These are phyloP conservation scores for Takifugu ocellatus DNA, from an alignment of 2,797 vertebrate genomes.

Conservation along the genomic window DNA sequence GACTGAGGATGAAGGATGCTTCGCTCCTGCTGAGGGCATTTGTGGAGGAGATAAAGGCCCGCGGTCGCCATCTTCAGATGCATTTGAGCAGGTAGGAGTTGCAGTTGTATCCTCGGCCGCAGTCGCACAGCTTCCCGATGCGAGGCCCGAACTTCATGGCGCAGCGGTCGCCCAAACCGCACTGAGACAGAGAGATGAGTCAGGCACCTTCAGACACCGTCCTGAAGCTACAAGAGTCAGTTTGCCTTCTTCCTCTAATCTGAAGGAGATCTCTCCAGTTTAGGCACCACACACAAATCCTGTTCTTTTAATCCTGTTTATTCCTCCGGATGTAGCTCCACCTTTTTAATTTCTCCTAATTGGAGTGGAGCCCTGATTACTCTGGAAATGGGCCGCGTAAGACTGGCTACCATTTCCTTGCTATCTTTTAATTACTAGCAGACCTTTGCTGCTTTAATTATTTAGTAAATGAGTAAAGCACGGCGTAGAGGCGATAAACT, in stretches of 20 bases:
- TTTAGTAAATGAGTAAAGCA: constrained; percentile 5
- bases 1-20: no score
- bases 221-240: no score
- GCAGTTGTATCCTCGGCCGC: constrained; percentile 72
- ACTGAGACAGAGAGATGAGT: constrained; percentile 50
- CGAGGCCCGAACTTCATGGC: constrained; percentile 78
- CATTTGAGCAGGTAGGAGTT: constrained; percentile 84
- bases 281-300: no score
- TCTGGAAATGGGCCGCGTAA: constrained; percentile 34
- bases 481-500: not conserved
- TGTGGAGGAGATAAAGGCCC: not conserved
- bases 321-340: no score
- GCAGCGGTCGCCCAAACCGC: constrained; percentile 74
- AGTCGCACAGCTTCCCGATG: constrained; percentile 81
- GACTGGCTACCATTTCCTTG: constrained; percentile 24
- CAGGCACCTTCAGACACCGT: not conserved
- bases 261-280: no score
- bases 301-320: no score
- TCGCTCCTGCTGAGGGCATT: constrained; percentile 3
- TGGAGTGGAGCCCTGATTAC: constrained; percentile 24
- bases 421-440: constrained; percentile 59
- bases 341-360: constrained; percentile 13
- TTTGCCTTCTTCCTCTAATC: no score
- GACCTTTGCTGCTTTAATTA: constrained; percentile 33
- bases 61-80: constrained; percentile 50